Conservation (phyloP, 2,888 invertebrate species). For the Drosophila nr. fundita region DNA sequence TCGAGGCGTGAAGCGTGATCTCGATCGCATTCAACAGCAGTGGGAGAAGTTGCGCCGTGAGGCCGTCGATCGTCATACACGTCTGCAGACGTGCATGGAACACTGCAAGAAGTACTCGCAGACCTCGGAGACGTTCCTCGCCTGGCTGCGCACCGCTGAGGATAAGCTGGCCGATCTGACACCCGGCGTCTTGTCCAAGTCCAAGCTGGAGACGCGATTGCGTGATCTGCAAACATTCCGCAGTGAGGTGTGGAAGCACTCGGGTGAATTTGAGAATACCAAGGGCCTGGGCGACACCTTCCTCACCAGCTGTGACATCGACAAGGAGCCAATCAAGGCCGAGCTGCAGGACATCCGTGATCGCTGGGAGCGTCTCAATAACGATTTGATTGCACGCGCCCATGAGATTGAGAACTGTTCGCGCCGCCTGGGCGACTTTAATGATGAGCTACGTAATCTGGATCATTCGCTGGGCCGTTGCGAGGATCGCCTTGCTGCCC, state of each 20-base stretch:
- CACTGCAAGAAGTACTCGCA: slow-evolving; percentile 95
- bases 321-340: slow-evolving; percentile 94
- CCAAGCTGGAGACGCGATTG: slow-evolving; percentile 94
- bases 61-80: slow-evolving; percentile 93
- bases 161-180: slow-evolving; percentile 92
- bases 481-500: slow-evolving; percentile 91
- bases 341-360: slow-evolving; percentile 93
- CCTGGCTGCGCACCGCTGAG: slow-evolving; percentile 95
- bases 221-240: slow-evolving; percentile 95
- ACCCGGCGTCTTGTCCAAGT: slow-evolving; percentile 92
- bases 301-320: slow-evolving; percentile 94
- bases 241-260: slow-evolving; percentile 96
- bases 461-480: slow-evolving; percentile 93
- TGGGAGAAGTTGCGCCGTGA: slow-evolving; percentile 97
- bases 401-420: slow-evolving; percentile 90
- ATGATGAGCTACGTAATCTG: slow-evolving; percentile 93
- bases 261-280: slow-evolving; percentile 96
- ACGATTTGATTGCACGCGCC: slow-evolving; percentile 86
- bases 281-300: slow-evolving; percentile 94
- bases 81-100: slow-evolving; percentile 95
- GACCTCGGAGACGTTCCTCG: slow-evolving; percentile 93
- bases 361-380: slow-evolving; percentile 96
- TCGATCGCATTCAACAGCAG: slow-evolving; percentile 94
- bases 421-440: slow-evolving; percentile 92
- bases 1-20: slow-evolving; percentile 89